Percentiles rank a stretch among this genome's conserved stretches.
These are phyloP conservation scores for Chunga burmeisteri DNA, from an alignment of 2,113 vertebrate genomes.

Conservation along the genomic window DNA sequence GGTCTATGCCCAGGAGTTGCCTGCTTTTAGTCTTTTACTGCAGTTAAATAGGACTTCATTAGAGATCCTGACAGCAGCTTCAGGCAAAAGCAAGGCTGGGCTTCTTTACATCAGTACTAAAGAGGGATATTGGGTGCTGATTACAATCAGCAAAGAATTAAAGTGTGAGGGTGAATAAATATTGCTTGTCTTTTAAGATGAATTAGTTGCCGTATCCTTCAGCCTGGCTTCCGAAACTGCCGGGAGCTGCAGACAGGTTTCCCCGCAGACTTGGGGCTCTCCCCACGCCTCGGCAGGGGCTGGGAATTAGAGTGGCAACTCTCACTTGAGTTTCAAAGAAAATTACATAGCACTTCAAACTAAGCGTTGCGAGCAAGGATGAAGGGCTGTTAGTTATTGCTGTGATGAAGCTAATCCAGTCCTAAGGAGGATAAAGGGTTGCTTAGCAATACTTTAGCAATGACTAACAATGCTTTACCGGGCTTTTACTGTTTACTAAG, in stretches of 20 bases:
- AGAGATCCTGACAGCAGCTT: not conserved
- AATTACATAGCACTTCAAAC: not conserved
- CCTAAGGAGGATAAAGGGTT: constrained; percentile 52
- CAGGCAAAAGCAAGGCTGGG: not conserved
- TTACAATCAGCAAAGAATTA: not conserved
- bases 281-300: not conserved
- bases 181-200: not conserved
- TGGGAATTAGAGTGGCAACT: not conserved
- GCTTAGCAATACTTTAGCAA: constrained; percentile 54
- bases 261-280: not conserved
- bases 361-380: not conserved
- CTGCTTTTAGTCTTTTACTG: not conserved
- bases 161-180: not conserved
- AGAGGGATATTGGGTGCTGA: not conserved
- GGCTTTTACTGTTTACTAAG: constrained; percentile 37
- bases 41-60: not conserved
- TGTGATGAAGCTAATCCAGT: constrained; percentile 15
- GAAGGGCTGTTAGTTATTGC: not conserved
- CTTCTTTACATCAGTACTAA: not conserved
- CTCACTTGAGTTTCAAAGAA: constrained; percentile 3
- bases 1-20: not conserved
- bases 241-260: not conserved
- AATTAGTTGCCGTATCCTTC: not conserved
- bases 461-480: constrained; percentile 55
- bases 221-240: not conserved